A percentile compares a stretch with the other conserved stretches of the same genome.
These are phyloP conservation scores for Arenicola marina DNA, from an alignment of 2,888 invertebrate species.

Conservation along the genomic window DNA sequence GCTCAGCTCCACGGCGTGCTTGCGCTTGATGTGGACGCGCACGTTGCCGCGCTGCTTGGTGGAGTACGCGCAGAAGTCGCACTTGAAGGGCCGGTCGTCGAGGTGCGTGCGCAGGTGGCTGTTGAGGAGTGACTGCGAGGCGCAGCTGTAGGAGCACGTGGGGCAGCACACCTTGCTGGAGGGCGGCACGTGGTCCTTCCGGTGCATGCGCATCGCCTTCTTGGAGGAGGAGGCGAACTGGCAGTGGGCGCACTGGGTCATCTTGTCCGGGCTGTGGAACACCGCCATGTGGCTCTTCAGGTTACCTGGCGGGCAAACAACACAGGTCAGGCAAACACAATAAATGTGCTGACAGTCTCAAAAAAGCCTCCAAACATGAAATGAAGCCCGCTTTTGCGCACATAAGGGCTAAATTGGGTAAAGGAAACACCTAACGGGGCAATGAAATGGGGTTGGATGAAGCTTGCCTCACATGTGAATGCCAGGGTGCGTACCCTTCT, in stretches of 20 bases:
- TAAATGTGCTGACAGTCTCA: too few species aligned
- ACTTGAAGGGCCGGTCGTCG: constrained; percentile 43
- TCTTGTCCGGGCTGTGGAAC: constrained; percentile 51
- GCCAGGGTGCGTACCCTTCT: too few species aligned
- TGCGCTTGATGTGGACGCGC: constrained; percentile 48
- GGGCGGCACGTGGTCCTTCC: constrained; percentile 41
- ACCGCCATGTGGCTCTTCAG: constrained; percentile 55
- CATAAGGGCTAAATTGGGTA: too few species aligned
- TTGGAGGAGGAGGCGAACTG: constrained; percentile 52
- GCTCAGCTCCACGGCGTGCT: constrained; percentile 36
- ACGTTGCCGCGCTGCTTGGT: constrained; percentile 49
- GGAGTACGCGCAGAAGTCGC: constrained; percentile 49
- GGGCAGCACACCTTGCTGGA: constrained; percentile 35
- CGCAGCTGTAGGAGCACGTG: constrained; percentile 46
- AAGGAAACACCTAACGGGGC: too few species aligned
- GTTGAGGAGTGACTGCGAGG: constrained; percentile 40
- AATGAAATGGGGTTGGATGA: too few species aligned
- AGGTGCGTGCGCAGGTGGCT: constrained; percentile 49
- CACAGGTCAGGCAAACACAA: too few species aligned
- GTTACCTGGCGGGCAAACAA: too few species aligned
- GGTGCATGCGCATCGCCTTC: constrained; percentile 51
- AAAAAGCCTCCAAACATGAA: too few species aligned
- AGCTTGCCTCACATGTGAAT: too few species aligned
- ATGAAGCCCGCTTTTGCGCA: too few species aligned
- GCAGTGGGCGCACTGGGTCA: constrained; percentile 50